Evolutionary conservation across 2,888 invertebrate species (phyloP).

Genomic region (Hartigia nigra): DNA sequence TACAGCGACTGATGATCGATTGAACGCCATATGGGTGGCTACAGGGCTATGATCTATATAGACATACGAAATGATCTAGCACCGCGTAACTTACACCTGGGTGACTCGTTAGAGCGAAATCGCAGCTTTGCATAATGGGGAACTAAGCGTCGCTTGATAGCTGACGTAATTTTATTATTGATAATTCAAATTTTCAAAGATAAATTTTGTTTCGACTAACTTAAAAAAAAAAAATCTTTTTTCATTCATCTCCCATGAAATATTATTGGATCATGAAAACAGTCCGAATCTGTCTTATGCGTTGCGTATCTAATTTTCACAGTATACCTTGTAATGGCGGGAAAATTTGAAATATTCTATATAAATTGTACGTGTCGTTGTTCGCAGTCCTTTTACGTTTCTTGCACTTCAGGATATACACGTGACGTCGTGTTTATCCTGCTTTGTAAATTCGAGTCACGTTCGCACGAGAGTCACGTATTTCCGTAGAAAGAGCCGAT

Average conservation of each 20-base stretch:
- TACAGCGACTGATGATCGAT: slow-evolving; percentile 3
- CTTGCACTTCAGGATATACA: not conserved
- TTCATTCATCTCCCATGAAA: not conserved
- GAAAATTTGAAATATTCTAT: no score
- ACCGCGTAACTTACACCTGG: not conserved
- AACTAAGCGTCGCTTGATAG: not conserved
- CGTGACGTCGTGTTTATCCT: not conserved
- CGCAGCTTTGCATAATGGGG: not conserved
- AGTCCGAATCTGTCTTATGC: no score
- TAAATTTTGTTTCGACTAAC: no score
- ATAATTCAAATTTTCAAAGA: not conserved
- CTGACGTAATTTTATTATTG: not conserved
- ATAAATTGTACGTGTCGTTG: no score
- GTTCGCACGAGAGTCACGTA: not conserved
- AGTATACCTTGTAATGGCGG: no score
- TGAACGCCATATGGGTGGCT: not conserved
- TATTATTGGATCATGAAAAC: not conserved
- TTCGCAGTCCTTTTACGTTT: not conserved
- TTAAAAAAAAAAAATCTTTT: no score
- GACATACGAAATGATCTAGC: slow-evolving; percentile 2
- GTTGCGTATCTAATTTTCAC: no score
- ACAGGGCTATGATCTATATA: slow-evolving; percentile 1
- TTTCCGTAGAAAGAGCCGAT: not conserved
- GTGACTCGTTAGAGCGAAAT: not conserved
- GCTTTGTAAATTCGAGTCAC: not conserved